Percentiles rank a stretch among this genome's conserved stretches.
These are phyloP conservation scores for Hyla sarda DNA, from an alignment of 2,113 vertebrate genomes.

Conservation along the genomic window DNA sequence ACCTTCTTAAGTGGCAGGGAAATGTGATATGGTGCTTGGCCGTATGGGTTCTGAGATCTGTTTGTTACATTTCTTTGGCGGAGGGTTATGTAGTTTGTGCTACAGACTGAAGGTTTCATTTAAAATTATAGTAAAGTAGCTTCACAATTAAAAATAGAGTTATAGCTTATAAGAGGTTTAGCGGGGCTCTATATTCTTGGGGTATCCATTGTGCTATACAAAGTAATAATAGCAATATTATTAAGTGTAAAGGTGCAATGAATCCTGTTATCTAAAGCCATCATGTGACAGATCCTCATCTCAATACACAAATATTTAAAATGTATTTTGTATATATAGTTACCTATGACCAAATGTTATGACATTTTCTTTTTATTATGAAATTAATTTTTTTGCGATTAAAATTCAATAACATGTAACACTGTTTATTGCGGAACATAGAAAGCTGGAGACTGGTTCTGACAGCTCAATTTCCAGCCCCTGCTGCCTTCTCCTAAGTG, in stretches of 20 bases:
- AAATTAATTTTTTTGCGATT: too few relatives aligned
- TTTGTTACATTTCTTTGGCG: background rate
- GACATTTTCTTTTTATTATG: too few relatives aligned
- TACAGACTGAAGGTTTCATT: background rate
- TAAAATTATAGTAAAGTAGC: background rate
- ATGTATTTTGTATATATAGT: too few relatives aligned
- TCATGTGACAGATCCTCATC: too few relatives aligned
- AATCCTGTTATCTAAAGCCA: background rate
- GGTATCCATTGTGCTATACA: background rate
- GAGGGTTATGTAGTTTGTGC: background rate
- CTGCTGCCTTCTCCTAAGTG: too few relatives aligned
- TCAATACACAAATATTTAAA: too few relatives aligned
- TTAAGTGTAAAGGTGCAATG: background rate
- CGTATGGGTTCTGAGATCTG: background rate
- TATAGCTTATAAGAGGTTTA: background rate
- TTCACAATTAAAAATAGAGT: background rate
- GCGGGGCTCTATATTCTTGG: background rate
- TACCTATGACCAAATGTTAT: too few relatives aligned
- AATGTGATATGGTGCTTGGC: background rate
- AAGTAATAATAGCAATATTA: background rate
- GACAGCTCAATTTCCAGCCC: too few relatives aligned
- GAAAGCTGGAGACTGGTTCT: too few relatives aligned
- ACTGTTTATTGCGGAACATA: too few relatives aligned
- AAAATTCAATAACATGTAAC: too few relatives aligned
- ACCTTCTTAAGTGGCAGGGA: slow-evolving; percentile 31